Conservation (phyloP, 1,140 invertebrate genomes). For the Achatina immaculata region DNA sequence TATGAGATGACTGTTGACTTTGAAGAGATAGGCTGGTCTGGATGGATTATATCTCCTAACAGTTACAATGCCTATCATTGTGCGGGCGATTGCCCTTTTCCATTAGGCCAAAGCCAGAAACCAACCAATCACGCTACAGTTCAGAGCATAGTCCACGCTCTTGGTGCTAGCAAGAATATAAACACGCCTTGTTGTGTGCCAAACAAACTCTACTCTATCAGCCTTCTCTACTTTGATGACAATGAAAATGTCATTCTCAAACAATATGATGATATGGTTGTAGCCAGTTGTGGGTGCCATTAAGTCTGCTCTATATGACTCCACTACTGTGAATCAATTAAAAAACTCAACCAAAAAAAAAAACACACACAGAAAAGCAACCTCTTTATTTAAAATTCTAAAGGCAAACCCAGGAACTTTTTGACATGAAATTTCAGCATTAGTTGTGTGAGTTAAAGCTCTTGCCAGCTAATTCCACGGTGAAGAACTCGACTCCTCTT, state of each 20-base stretch:
- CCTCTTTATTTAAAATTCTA: too few species aligned
- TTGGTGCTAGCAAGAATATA: conserved; percentile 73
- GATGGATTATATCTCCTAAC: conserved; percentile 76
- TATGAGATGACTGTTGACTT: conserved; percentile 75
- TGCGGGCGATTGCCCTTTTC: conserved; percentile 76
- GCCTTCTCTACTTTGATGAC: conserved; percentile 79
- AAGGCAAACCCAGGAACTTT: too few species aligned
- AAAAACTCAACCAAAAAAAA: too few species aligned
- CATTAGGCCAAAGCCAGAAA: conserved; percentile 73
- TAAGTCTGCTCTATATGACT: too few species aligned
- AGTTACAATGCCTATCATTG: conserved; percentile 80
- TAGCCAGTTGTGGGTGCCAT: conserved; percentile 79
- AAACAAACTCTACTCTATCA: conserved; percentile 76
- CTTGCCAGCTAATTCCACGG: too few species aligned
- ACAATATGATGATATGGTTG: conserved; percentile 80
- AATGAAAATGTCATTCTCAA: conserved; percentile 79
- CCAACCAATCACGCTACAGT: conserved; percentile 82
- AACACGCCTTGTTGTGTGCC: conserved; percentile 79
- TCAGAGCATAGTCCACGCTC: conserved; percentile 77
- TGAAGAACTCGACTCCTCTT: too few species aligned
- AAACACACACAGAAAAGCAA: too few species aligned
- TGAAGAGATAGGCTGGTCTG: conserved; percentile 77
- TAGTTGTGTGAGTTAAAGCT: too few species aligned
- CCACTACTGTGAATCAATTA: too few species aligned
- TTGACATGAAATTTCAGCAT: too few species aligned